Evolutionary conservation across 2,888 invertebrate genomes (phyloP).

Genomic region (Omphaloscelis lunosa): DNA sequence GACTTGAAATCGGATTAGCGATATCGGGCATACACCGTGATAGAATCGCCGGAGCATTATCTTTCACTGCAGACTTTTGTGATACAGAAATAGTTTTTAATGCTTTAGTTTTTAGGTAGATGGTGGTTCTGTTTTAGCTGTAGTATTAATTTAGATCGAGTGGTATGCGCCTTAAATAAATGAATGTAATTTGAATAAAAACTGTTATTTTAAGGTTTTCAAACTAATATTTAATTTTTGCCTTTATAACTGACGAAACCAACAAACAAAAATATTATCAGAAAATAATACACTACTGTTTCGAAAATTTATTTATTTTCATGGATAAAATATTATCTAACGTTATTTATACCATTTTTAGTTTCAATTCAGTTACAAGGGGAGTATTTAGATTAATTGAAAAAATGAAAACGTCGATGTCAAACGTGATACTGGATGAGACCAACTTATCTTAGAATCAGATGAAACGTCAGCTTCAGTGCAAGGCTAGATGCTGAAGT

Average conservation of each 20-base stretch:
- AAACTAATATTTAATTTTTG: no score
- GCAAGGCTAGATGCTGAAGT: background rate
- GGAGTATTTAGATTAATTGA: slow-evolving; percentile 35
- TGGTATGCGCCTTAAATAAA: background rate
- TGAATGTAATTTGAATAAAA: background rate
- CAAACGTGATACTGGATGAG: slow-evolving; percentile 9
- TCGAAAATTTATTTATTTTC: background rate
- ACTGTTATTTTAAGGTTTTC: no score
- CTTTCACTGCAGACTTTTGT: slow-evolving; percentile 74
- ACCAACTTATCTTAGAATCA: slow-evolving; percentile 38
- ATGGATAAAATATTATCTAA: slow-evolving; percentile 1
- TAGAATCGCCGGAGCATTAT: slow-evolving; percentile 81
- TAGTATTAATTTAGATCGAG: background rate
- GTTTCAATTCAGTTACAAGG: slow-evolving; percentile 9
- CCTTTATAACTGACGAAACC: background rate
- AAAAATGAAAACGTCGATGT: slow-evolving; percentile 14
- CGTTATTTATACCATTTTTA: background rate
- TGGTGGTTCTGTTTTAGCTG: background rate
- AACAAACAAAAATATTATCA: background rate
- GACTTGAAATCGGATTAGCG: slow-evolving; percentile 87
- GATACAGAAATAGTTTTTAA: slow-evolving; percentile 59
- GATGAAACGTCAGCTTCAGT: slow-evolving; percentile 52
- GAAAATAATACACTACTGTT: background rate
- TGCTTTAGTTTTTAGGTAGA: slow-evolving; percentile 36
- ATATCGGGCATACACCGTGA: slow-evolving; percentile 85